A percentile compares a stretch with the other conserved stretches of the same genome.
phyloP scores from a whole-genome alignment of 2,797 vertebrate species.

The Chiroxiphia lanceolata region DNA sequence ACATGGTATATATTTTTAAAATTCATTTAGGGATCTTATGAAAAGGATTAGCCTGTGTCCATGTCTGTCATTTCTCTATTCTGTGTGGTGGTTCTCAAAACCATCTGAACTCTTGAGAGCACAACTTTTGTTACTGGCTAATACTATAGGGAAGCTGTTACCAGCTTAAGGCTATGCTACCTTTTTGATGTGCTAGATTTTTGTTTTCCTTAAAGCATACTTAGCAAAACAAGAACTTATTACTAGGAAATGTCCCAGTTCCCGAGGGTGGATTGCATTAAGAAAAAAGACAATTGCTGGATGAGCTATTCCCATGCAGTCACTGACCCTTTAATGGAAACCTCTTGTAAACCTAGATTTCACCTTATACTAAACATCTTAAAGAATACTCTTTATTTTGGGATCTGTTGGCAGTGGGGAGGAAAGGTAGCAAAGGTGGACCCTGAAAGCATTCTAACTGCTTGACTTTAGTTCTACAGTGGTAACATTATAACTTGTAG shows the following conservation, averaged over 20 bases:
- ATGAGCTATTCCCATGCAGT: neutral
- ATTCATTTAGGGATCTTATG: neutral
- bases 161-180: neutral
- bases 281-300: neutral
- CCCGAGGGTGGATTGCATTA: neutral
- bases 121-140: neutral
- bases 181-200: neutral
- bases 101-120: neutral
- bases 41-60: neutral
- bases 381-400: neutral
- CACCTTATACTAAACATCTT: neutral
- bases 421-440: neutral
- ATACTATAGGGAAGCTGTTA: neutral
- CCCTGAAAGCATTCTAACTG: neutral
- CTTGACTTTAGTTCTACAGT: neutral
- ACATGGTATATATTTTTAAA: neutral
- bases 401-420: neutral
- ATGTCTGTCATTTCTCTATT: neutral
- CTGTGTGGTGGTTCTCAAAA: neutral
- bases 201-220: neutral
- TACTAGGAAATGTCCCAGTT: neutral
- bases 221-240: neutral
- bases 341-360: neutral
- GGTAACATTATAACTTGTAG: neutral
- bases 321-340: neutral